Evolutionary conservation across 92 coral and sea anemone genomes (phyloP), one percentile per base, ranked within the genome.

Genomic region (Palythoa grandiflora): DNA sequence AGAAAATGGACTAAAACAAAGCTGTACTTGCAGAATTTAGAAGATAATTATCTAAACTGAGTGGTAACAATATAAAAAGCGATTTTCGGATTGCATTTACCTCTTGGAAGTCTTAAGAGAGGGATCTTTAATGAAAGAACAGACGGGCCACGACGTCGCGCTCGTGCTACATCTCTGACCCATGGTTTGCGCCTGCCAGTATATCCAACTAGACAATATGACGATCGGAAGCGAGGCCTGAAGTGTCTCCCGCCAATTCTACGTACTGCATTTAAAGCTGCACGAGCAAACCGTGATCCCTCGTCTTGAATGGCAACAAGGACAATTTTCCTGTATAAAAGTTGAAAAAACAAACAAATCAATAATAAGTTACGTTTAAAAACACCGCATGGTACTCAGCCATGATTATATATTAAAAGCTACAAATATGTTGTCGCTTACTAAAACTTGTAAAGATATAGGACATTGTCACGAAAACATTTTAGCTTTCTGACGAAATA

Each of bases 301-400:
- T 81, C 86, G 47, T 66, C 86, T 81, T 81, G 86, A 13, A 66
- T 51, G 44, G 28, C 86, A 35, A 81, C 75, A 17, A 81, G 28
- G 73, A 81, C 57, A 44, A 81, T 81, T 66, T 81, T 66, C 35
- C 86, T 81, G 59, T 81, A 3, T 16, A 63, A 63, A 2, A 2
- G 7, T 0, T 0, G 7, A 5, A 44, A 63, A n/a, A 17, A n/a
- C 21, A 19, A 0, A 63, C 0, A 3, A 5, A 63, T 15, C 28
- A 28, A 9, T 9, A 11, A 55, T 44, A 44, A 3, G 4, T 44
- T 44, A 44, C 50, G n/a, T n/a, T n/a, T n/a, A n/a, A n/a, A n/a
- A n/a, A n/a, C n/a, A n/a, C n/a, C n/a, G n/a, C n/a, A n/a, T n/a
- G n/a, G n/a, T n/a, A n/a, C n/a, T n/a, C 12, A 6, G 55, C 55